Evolutionary conservation across 2,888 invertebrate genomes (phyloP), one percentile per base, ranked within the genome.

Genomic region (Noctua pronuba): DNA sequence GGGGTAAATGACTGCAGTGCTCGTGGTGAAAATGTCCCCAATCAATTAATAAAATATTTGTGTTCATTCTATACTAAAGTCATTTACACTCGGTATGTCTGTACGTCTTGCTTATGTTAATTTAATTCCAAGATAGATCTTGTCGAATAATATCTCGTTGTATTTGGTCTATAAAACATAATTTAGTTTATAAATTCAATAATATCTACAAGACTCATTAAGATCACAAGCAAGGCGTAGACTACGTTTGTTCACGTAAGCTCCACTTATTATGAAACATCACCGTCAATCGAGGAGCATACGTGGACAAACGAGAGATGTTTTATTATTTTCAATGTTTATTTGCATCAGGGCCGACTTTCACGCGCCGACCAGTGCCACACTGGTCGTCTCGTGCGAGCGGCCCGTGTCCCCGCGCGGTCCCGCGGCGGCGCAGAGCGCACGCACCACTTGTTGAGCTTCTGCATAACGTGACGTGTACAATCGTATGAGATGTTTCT

Each of bases 291-390:
- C 46, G 55, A 58, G 41, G n/a, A 35, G 13, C 69, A 10, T 66
- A 60, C 73, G 60, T 41, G 65, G 60, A 79, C 65, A 52, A 31
- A 70, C 38, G 24, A 28, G 10, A 41, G n/a, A 6, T 62, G 4
- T 52, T 74, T 66, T 44, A 58, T 79, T 24, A 76, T 76, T 28
- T 83, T 60, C 8, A 44, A 44, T 82, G 79, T 83, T 79, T 66
- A 77, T 83, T 79, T 82, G 79, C 79, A 76, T 49, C 35, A 24
- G 64, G 24, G 77, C 31, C 65, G 76, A 10, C 64, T 75, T 0
- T n/a, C 64, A 4, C 64, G 21, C 3, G 64, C 8, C 62, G 11
- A 28, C 28, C 16, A 35, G 73, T 41, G n/a, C 16, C 41, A 13
- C 21, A 1, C 38, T 18, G 5, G 62, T 16, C 0, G 74, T 0